A percentile compares a stretch with the other conserved stretches of the same genome.
Evolutionary conservation across 1,140 invertebrate species (phyloP).

Genomic region (Drosophila athabasca): DNA sequence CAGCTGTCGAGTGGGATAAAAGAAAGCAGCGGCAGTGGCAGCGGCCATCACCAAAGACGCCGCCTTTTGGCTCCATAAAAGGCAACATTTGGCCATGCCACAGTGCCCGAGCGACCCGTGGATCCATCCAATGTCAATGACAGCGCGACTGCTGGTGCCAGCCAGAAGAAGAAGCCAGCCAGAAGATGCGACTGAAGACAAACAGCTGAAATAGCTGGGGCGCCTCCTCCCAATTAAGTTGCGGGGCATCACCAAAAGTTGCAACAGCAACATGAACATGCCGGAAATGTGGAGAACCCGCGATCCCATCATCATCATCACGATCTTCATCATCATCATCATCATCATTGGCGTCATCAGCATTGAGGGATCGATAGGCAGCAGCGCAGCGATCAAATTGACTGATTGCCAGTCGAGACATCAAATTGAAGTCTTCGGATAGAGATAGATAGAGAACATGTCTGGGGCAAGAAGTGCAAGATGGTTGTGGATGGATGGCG

Average conservation of each 20-base stretch:
- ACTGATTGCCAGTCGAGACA: constrained; percentile 67
- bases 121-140: constrained; percentile 70
- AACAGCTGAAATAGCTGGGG: constrained; percentile 23
- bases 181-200: no score
- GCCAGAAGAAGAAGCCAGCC: constrained; percentile 16
- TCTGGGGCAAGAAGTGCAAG: constrained; percentile 20
- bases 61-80: constrained; percentile 67
- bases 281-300: no score
- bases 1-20: constrained; percentile 20
- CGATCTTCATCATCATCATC: not conserved
- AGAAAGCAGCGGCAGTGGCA: constrained; percentile 9
- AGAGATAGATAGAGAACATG: constrained; percentile 48
- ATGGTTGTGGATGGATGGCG: not conserved
- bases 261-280: constrained; percentile 50
- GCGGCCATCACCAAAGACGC: constrained; percentile 27
- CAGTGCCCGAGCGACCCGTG: not conserved
- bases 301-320: no score
- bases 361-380: constrained; percentile 12
- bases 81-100: constrained; percentile 36
- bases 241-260: constrained; percentile 29
- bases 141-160: constrained; percentile 34
- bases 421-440: constrained; percentile 43
- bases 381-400: constrained; percentile 57
- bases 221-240: constrained; percentile 58
- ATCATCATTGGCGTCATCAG: constrained; percentile 24